Evolutionary conservation across 2,797 vertebrate genomes (phyloP), one percentile per base, ranked within the genome.

Genomic region (Pantherophis vulpinus): DNA sequence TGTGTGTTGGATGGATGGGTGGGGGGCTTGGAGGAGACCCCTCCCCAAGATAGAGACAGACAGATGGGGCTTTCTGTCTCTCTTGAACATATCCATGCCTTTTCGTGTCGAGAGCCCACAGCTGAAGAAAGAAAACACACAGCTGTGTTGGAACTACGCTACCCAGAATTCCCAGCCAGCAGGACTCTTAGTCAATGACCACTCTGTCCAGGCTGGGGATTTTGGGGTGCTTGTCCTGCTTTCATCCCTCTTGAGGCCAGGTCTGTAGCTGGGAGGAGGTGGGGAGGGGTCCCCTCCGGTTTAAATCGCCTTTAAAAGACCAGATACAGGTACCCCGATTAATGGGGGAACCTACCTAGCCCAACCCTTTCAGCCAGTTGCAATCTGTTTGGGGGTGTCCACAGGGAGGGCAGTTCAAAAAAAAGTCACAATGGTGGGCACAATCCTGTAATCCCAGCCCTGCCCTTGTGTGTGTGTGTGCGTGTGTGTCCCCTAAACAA

Each of bases 101-200:
- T 32, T 32, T 7, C 13, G 1, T 16, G 13, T 2, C 29, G 0
- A 32, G 13, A 70, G 66, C 13, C 13, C 5, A 0, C 14, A 1
- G 2, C n/a, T 70, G 5, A 16, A 70, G 5, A 1, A 16, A 32
- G 3, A 32, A 70, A 70, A 13, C 61, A 66, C 29, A 5, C 0
- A 18, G n/a, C 66, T 8, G 2, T 18, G n/a, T 18, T 6, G 2
- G 66, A n/a, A 37, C 66, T 37, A 74, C 1, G 6, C n/a, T 9
- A 37, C n/a, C 66, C n/a, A 74, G 66, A 74, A 74, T 32, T 37
- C 66, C 66, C 66, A 70, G 66, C n/a, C n/a, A 8, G 66, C n/a
- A 32, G 66, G n/a, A n/a, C 66, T 2, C 2, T 70, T 16, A 70
- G 66, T n/a, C 61, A 32, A 70, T 16, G 13, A 70, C 66, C 12